Base-by-base conservation (phyloP, 2,888 invertebrate species). In the Drosophila pegasa region DNA sequence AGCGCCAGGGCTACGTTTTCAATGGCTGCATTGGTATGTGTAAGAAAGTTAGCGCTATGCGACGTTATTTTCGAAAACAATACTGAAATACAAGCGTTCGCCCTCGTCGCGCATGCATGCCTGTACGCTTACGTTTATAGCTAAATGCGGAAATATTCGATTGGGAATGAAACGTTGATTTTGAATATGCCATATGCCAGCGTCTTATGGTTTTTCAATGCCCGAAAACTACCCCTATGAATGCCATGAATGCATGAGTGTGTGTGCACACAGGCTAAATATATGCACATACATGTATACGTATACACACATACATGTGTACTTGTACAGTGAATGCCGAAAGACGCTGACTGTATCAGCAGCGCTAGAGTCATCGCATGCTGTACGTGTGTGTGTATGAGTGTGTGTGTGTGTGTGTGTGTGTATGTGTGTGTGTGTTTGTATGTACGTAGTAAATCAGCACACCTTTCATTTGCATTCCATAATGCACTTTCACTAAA, bases 31-130 rank as follows among this genome's bases (percentile, higher is more conserved):
- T 51, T 66, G 54, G 71, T 63, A 61, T 71, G 54, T 48, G 62
- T 78, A 64, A 59, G 64, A 73, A 58, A 52, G 60, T 67, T 67
- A 22, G 65, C 47, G 63, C 55, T 76, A 63, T 76, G 77, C 73
- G 75, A 72, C 81, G 83, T 86, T 86, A 81, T 81, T 81, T 76
- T 81, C 80, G 80, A 81, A 81, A 65, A 72, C 61, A 75, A 75
- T 75, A 50, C 77, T 74, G 86, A 85, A 78, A 79, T 75, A 52
- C 55, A 35, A 40, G 55, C 43, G 40, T 27, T 31, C 57, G 48
- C 58, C 29, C 56, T 57, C 55, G n/a, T n/a, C n/a, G n/a, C n/a
- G 41, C 52, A 37, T 67, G 67, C 43, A 65, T 40, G 66, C 58
- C 71, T 75, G 71, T 70, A 58, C 68, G 74, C 65, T 70, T 64